Conservation (phyloP, 2,797 vertebrate species). For the Parambassis ranga region DNA sequence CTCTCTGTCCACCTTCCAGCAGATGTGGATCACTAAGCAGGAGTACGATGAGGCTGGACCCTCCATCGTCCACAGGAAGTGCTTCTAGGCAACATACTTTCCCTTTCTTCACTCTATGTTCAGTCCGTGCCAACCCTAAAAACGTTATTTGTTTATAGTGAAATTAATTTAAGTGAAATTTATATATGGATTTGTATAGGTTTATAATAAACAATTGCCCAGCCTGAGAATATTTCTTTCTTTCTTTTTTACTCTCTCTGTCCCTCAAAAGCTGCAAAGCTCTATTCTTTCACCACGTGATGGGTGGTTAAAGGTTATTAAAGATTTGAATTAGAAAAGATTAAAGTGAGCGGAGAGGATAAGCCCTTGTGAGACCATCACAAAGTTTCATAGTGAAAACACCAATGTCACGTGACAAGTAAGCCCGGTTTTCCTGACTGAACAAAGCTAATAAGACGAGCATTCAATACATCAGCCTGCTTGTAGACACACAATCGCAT, state of each 20-base stretch:
- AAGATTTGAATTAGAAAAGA: constrained; percentile 72
- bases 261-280: neutral
- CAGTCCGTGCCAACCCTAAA: constrained; percentile 19
- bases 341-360: constrained; percentile 67
- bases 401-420: constrained; percentile 51
- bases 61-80: constrained; percentile 90
- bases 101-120: neutral
- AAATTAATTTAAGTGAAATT: constrained; percentile 82
- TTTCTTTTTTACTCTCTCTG: neutral
- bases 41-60: constrained; percentile 94
- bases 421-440: constrained; percentile 26
- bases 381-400: constrained; percentile 59
- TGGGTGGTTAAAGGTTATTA: constrained; percentile 64
- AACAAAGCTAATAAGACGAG: neutral
- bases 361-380: constrained; percentile 60
- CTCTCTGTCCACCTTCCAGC: constrained; percentile 98
- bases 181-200: constrained; percentile 87
- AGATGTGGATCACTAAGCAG: constrained; percentile 99
- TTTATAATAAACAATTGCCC: constrained; percentile 85
- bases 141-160: constrained; percentile 86
- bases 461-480: neutral
- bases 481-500: neutral
- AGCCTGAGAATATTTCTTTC: neutral
- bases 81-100: constrained; percentile 71
- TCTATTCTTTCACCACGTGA: constrained; percentile 46